Percentiles rank a stretch among this genome's conserved stretches.
Evolutionary conservation across 2,797 vertebrate species (phyloP).

Genomic region (Sebastiscus albofasciatus): DNA sequence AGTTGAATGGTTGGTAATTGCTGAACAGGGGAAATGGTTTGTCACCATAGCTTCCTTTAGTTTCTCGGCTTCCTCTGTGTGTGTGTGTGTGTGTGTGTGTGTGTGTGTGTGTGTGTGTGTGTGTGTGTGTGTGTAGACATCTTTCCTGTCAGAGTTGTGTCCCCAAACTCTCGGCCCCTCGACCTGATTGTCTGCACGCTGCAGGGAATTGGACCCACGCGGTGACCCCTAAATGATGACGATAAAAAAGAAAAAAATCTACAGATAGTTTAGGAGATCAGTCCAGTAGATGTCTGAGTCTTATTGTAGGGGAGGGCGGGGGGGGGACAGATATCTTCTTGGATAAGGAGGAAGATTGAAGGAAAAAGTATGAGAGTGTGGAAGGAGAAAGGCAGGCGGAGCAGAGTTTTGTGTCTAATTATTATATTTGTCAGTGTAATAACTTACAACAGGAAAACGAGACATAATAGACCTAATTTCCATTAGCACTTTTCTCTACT

Average conservation of each 20-base stretch:
- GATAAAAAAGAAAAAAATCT: neutral
- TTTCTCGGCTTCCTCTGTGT: slow-evolving; percentile 59
- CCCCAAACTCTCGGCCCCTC: slow-evolving; percentile 10
- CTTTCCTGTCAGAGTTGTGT: slow-evolving; percentile 36
- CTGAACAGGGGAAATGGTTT: slow-evolving; percentile 76
- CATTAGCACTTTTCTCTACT: too few relatives aligned
- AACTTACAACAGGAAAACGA: too few relatives aligned
- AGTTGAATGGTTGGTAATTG: slow-evolving; percentile 72
- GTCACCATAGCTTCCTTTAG: slow-evolving; percentile 75
- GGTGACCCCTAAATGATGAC: slow-evolving; percentile 26
- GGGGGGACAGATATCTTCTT: neutral
- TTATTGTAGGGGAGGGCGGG: slow-evolving; percentile 2
- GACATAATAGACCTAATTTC: too few relatives aligned
- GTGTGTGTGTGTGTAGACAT: slow-evolving; percentile 32
- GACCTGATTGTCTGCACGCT: slow-evolving; percentile 1
- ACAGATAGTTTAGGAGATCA: neutral
- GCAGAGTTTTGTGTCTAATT: neutral
- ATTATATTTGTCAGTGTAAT: neutral
- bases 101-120: slow-evolving; percentile 26
- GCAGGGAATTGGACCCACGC: slow-evolving; percentile 21
- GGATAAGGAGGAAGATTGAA: slow-evolving; percentile 5
- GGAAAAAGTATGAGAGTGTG: neutral
- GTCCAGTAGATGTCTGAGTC: slow-evolving; percentile 25
- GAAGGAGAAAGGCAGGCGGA: neutral
- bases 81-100: slow-evolving; percentile 33